Evolutionary conservation across 2,888 invertebrate species (phyloP).

Genomic region (Tipula helvola): DNA sequence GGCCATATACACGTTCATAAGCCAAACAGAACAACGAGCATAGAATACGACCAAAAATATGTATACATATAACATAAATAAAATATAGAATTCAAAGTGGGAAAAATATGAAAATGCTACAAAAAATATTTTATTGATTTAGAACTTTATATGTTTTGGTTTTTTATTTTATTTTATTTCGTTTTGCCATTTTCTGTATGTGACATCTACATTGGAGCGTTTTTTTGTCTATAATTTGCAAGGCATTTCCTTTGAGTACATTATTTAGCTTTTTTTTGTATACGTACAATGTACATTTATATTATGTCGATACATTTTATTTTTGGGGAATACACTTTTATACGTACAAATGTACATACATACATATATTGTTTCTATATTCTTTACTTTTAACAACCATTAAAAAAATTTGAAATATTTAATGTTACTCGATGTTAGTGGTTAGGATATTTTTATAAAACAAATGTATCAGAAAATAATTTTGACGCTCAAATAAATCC

Average conservation of each 20-base stretch:
- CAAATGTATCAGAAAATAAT: too few species aligned
- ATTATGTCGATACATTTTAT: neutral
- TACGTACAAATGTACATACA: too few species aligned
- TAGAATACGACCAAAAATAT: neutral
- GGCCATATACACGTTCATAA: neutral
- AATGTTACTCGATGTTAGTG: too few species aligned
- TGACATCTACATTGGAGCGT: neutral
- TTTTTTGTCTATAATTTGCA: neutral
- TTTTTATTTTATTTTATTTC: neutral
- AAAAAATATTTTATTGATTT: neutral
- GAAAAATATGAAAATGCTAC: neutral
- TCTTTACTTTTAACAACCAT: too few species aligned
- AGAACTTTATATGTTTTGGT: neutral
- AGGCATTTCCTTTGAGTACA: neutral
- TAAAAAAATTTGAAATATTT: too few species aligned
- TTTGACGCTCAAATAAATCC: too few species aligned
- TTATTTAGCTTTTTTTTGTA: neutral
- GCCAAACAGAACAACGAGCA: neutral
- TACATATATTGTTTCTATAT: too few species aligned
- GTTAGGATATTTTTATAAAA: too few species aligned
- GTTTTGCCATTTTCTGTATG: neutral
- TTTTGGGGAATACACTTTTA: neutral
- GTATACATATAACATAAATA: neutral
- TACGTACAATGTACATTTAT: neutral
- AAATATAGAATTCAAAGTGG: neutral